phyloP scores from a whole-genome alignment of 1,140 invertebrate genomes.

The Musca vetustissima region DNA sequence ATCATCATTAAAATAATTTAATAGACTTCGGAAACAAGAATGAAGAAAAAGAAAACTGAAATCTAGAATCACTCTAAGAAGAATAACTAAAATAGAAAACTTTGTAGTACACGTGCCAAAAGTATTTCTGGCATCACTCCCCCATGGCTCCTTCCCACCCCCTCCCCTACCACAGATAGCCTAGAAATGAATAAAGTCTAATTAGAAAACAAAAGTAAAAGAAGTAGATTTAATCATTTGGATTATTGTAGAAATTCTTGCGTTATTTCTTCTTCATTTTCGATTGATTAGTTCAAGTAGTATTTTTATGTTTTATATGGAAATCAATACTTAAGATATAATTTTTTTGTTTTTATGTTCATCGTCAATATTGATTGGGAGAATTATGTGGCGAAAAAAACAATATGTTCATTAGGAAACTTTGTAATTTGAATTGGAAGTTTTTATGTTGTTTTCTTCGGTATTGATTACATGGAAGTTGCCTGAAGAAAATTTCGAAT shows the following conservation, averaged over 20 bases:
- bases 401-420: too few species aligned
- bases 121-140: not conserved
- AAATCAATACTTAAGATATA: too few species aligned
- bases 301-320: too few species aligned
- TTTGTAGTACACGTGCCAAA: not conserved
- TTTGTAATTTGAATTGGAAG: too few species aligned
- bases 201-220: not conserved
- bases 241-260: not conserved
- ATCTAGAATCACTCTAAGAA: not conserved
- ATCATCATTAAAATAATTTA: conserved; percentile 19
- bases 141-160: not conserved
- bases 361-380: too few species aligned
- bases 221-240: not conserved
- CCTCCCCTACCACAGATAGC: not conserved
- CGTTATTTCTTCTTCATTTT: too few species aligned
- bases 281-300: too few species aligned
- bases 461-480: too few species aligned
- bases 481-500: too few species aligned
- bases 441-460: too few species aligned
- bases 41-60: not conserved
- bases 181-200: not conserved
- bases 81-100: not conserved
- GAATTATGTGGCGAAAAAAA: too few species aligned
- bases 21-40: not conserved
- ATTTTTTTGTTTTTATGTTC: too few species aligned